phyloP scores from a whole-genome alignment of 1,140 invertebrate species.

The Drosophila oshimai region DNA sequence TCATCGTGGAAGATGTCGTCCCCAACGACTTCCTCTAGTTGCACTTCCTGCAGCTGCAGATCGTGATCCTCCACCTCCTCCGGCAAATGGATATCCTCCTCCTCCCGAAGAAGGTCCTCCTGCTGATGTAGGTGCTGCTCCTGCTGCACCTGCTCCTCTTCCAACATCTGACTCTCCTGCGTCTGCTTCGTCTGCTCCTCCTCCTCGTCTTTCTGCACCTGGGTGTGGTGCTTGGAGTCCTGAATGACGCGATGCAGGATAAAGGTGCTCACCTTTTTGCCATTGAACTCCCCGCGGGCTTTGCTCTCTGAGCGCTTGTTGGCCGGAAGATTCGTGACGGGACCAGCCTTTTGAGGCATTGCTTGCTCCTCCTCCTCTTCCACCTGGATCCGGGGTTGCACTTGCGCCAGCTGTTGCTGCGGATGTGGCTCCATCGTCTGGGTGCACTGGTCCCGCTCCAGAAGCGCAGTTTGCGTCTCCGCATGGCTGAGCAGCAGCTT shows the following conservation, averaged over 20 bases:
- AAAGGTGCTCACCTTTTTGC: constrained; percentile 66
- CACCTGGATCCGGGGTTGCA: background rate
- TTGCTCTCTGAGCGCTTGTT: constrained; percentile 28
- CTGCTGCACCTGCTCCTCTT: background rate
- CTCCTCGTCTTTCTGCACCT: constrained; percentile 6
- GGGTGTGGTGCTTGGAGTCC: constrained; percentile 25
- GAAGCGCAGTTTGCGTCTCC: constrained; percentile 49
- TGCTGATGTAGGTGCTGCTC: too few relatives aligned
- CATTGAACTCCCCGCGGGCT: constrained; percentile 49
- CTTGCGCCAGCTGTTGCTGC: background rate
- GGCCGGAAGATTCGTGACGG: background rate
- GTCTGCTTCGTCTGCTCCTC: background rate
- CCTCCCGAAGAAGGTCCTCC: background rate
- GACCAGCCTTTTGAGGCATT: background rate
- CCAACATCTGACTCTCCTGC: background rate
- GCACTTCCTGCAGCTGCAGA: constrained; percentile 3
- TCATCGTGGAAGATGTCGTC: constrained; percentile 40
- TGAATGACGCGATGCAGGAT: constrained; percentile 64
- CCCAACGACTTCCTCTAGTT: constrained; percentile 15
- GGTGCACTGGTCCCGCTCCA: background rate
- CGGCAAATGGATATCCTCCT: background rate
- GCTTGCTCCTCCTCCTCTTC: background rate
- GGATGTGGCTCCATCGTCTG: background rate
- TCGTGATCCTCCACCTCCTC: constrained; percentile 2
- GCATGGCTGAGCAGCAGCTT: constrained; percentile 44